phyloP scores from a whole-genome alignment of 2,797 vertebrate genomes.

The Sebastes taczanowskii region DNA sequence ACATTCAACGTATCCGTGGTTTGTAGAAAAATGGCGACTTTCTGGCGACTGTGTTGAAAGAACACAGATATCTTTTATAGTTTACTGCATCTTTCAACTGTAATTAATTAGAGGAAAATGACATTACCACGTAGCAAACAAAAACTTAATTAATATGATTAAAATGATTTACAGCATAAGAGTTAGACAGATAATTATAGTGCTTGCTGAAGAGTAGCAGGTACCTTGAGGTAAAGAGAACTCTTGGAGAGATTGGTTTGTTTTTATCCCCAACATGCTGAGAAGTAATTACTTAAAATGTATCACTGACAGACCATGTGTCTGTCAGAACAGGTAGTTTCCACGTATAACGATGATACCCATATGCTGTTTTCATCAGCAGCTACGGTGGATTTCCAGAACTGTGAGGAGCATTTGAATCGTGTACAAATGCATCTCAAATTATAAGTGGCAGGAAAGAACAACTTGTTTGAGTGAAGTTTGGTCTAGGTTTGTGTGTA shows the following conservation, averaged over 20 bases:
- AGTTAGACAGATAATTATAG: conserved; percentile 14
- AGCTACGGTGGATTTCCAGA: background rate
- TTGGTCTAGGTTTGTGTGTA: conserved; percentile 15
- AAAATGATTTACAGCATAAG: conserved; percentile 3
- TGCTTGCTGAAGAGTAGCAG: background rate
- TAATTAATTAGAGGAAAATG: background rate
- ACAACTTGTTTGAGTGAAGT: conserved; percentile 14
- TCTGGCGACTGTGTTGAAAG: too few species aligned
- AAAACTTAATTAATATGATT: conserved; percentile 19
- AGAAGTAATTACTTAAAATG: too few species aligned
- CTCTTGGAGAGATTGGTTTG: background rate
- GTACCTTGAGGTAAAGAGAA: conserved; percentile 1
- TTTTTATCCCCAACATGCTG: too few species aligned
- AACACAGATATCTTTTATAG: too few species aligned
- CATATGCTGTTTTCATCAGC: conserved; percentile 3
- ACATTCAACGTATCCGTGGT: too few species aligned
- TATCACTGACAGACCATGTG: too few species aligned
- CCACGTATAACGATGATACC: background rate
- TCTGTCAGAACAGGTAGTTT: conserved; percentile 21
- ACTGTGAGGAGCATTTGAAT: background rate
- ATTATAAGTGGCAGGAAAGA: conserved; percentile 26
- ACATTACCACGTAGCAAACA: background rate
- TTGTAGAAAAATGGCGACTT: too few species aligned
- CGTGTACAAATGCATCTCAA: conserved; percentile 3
- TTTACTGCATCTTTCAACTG: too few species aligned